Evolutionary conservation across 2,113 vertebrate species (phyloP).

Genomic region (Mustelus asterias): DNA sequence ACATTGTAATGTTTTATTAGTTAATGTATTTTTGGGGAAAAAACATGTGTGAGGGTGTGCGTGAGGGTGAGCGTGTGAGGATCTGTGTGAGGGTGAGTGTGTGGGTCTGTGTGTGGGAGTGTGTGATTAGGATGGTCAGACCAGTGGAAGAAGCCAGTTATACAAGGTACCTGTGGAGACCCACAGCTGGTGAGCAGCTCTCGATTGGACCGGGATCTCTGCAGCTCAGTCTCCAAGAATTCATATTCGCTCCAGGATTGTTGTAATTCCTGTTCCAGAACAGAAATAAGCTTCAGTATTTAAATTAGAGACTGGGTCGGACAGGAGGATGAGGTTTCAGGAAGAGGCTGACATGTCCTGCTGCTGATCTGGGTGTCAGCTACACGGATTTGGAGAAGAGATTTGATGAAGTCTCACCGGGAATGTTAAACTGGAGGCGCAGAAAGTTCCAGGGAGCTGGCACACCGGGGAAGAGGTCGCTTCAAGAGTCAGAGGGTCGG

Average conservation of each 20-base stretch:
- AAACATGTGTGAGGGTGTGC: neutral
- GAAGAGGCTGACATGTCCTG: too few relatives aligned
- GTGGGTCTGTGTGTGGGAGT: neutral
- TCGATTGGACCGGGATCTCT: slow-evolving; percentile 69
- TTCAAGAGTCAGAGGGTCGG: neutral
- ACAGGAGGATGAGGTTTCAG: neutral
- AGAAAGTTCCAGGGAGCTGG: neutral
- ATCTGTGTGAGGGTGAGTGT: neutral
- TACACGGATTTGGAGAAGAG: neutral
- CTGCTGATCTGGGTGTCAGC: too few relatives aligned
- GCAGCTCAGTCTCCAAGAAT: slow-evolving; percentile 73
- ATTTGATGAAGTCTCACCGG: neutral
- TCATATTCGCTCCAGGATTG: slow-evolving; percentile 71
- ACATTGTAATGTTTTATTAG: too few relatives aligned
- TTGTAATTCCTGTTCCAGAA: slow-evolving; percentile 46
- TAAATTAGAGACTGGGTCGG: neutral
- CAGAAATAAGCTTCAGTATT: neutral
- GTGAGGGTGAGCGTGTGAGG: neutral
- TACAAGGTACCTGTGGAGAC: slow-evolving; percentile 60
- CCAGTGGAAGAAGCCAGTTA: neutral
- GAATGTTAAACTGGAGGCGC: neutral
- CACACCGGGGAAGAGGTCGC: neutral
- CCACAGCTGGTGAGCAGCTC: slow-evolving; percentile 74
- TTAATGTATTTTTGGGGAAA: neutral
- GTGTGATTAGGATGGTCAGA: neutral